These are phyloP conservation scores for Drosophila flavopinicola DNA, from an alignment of 2,888 invertebrate species.

Conservation along the genomic window DNA sequence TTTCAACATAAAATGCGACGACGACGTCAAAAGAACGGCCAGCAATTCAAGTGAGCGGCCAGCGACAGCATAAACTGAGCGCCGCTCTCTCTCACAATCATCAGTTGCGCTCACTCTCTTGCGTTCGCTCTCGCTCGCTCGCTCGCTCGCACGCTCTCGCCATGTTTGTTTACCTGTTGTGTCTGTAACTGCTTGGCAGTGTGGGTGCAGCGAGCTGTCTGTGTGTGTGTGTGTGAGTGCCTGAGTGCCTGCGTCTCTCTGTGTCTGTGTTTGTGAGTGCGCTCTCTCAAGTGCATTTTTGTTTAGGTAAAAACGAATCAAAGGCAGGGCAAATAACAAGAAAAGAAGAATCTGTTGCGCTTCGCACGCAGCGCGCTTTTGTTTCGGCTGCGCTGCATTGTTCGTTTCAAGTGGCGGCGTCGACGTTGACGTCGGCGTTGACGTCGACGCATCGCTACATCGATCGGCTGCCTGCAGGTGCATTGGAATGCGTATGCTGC, in stretches of 20 bases:
- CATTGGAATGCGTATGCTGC: constrained; percentile 73
- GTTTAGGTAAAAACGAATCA: constrained; percentile 79
- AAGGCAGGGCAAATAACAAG: constrained; percentile 75
- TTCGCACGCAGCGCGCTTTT: constrained; percentile 71
- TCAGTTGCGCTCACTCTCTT: constrained; percentile 17
- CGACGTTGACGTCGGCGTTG: constrained; percentile 24
- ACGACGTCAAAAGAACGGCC: constrained; percentile 57
- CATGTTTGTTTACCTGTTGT: constrained; percentile 76
- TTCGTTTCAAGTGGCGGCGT: constrained; percentile 73
- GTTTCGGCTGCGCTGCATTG: constrained; percentile 64
- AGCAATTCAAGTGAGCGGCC: constrained; percentile 56
- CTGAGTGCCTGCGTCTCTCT: constrained; percentile 2
- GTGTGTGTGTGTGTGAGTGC: constrained; percentile 15
- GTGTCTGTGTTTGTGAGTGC: constrained; percentile 17
- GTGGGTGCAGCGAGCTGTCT: constrained; percentile 45
- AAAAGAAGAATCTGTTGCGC: constrained; percentile 78
- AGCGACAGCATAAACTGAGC: constrained; percentile 64
- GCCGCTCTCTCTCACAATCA: constrained; percentile 37
- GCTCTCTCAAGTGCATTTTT: constrained; percentile 79
- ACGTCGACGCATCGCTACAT: constrained; percentile 14
- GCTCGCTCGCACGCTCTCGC: constrained; percentile 22
- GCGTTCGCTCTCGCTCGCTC: constrained; percentile 13
- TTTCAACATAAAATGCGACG: constrained; percentile 75
- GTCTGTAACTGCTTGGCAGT: constrained; percentile 35
- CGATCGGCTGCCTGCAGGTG: constrained; percentile 65